Evolutionary conservation across 2,888 invertebrate species (phyloP), one percentile per base, ranked within the genome.

Genomic region (Acleris laterana): DNA sequence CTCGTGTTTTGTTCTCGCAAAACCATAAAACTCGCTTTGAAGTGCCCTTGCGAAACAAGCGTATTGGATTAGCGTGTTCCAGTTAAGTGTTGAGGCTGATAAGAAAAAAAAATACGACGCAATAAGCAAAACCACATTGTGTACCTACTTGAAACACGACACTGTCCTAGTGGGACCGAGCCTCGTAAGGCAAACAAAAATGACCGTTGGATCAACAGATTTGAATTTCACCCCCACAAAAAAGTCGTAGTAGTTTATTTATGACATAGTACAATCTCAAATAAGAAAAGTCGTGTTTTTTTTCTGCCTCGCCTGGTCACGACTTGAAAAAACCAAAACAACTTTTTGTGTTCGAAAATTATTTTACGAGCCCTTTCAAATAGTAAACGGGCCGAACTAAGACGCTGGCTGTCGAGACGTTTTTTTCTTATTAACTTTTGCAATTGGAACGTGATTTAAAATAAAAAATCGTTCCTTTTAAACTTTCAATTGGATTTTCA

Each of bases 301-400:
- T 85, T 86, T 82, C 80, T 69, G 67, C 71, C 58, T 70, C 67
- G 71, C 75, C 73, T 77, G 77, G 76, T 75, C 79, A 79, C 74
- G 73, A 73, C 74, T 77, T 76, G 87, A 90, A 90, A 87, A 92
- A 90, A 91, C 83, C 89, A 89, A 89, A 92, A 92, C 90, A 91
- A 84, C 83, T 90, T 92, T 90, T 88, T 89, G 87, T 89, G 79
- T 72, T 78, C 84, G 80, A 84, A 85, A 91, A 85, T 86, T 81
- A 83, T 88, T 92, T 89, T 91, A 93, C 90, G 91, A 92, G 87
- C 85, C 82, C 83, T 84, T 38, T 87, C 84, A 80, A 83, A 85
- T 91, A 88, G 91, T 91, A 90, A 88, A 85, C 58, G 84, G 90
- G 76, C 48, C 82, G 76, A 88, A 84, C 63, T 70, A 56, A 66